A percentile compares a stretch with the other conserved stretches of the same genome.
phyloP scores from a whole-genome alignment of 2,797 vertebrate species.

The Pangasius krempfi region DNA sequence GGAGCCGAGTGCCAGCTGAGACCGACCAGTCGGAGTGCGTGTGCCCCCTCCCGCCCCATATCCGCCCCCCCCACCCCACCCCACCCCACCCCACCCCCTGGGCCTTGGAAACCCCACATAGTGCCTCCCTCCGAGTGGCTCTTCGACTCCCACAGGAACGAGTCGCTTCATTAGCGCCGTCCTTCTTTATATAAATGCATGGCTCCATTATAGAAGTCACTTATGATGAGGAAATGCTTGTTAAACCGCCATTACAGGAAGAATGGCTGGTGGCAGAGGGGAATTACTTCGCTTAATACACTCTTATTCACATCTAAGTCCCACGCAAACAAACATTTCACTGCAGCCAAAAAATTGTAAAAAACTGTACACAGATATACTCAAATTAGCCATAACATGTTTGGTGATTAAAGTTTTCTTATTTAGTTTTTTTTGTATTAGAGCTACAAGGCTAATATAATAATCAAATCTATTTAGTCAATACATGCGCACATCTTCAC shows the following conservation, averaged over 20 bases:
- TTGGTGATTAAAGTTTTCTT: neutral
- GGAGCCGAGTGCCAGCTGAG: constrained; percentile 57
- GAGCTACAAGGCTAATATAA: too few species aligned
- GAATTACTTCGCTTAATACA: constrained; percentile 52
- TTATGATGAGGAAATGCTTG: constrained; percentile 55
- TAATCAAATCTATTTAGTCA: too few species aligned
- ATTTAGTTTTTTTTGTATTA: neutral
- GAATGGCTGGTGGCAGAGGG: constrained; percentile 50
- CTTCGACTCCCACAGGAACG: constrained; percentile 50
- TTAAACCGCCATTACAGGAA: constrained; percentile 56
- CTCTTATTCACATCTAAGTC: constrained; percentile 28
- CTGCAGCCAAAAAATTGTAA: neutral
- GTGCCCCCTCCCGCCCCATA: neutral
- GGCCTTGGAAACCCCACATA: constrained; percentile 49
- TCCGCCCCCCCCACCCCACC: neutral
- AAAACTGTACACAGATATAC: neutral
- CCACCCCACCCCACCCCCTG: neutral
- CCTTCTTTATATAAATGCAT: constrained; percentile 57
- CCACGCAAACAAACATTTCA: neutral
- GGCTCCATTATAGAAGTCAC: constrained; percentile 55
- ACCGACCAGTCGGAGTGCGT: constrained; percentile 28
- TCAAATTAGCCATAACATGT: neutral
- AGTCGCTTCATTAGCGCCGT: constrained; percentile 56
- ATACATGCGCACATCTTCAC: neutral
- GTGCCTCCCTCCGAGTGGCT: constrained; percentile 41